Conservation (phyloP, 2,888 invertebrate species). For the Dicyrtomina minuta region DNA sequence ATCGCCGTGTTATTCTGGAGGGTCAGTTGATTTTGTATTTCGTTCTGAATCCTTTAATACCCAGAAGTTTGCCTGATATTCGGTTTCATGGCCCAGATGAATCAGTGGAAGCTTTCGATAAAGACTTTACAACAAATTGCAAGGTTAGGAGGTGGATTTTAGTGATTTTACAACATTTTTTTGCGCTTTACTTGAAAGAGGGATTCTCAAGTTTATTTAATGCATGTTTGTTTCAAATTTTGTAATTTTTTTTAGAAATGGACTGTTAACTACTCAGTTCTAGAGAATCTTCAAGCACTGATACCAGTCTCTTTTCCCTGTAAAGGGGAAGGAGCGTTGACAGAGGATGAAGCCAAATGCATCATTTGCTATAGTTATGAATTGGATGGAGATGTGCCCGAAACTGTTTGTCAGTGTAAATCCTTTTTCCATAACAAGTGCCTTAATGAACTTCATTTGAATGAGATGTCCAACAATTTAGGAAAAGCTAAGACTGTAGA, state of each 20-base stretch:
- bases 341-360: constrained; percentile 54
- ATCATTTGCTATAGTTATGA: constrained; percentile 58
- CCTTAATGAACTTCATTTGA: constrained; percentile 57
- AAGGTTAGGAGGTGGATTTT: constrained; percentile 42
- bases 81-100: constrained; percentile 58
- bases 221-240: background rate
- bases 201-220: background rate
- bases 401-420: constrained; percentile 58
- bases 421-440: constrained; percentile 57
- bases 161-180: background rate
- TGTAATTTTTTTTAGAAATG: constrained; percentile 52
- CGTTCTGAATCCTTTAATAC: constrained; percentile 56
- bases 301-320: constrained; percentile 56
- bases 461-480: constrained; percentile 25
- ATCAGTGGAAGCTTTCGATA: constrained; percentile 54
- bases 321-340: constrained; percentile 33
- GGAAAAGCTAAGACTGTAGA: constrained; percentile 34
- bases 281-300: constrained; percentile 55
- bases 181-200: background rate
- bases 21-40: constrained; percentile 54
- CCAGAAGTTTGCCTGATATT: constrained; percentile 56
- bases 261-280: constrained; percentile 54
- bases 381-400: constrained; percentile 57
- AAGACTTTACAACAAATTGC: constrained; percentile 55
- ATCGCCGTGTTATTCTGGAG: constrained; percentile 56